phyloP scores from a whole-genome alignment of 2,113 vertebrate species.

The Psittacus erithacus region DNA sequence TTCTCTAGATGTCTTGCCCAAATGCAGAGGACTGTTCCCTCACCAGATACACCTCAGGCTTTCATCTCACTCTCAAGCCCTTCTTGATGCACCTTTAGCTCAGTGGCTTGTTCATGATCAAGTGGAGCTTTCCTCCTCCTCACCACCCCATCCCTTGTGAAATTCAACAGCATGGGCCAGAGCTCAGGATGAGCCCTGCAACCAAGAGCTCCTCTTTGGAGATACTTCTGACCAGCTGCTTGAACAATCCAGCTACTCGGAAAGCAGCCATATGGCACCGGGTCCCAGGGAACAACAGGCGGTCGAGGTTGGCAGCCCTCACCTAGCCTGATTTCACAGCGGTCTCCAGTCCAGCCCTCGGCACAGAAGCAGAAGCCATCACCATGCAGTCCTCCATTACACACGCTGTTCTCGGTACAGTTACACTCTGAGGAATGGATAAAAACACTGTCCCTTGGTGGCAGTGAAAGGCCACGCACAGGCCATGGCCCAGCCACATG shows the following conservation, averaged over 20 bases:
- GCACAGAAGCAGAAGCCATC: constrained; percentile 85
- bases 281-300: not conserved
- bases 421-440: constrained; percentile 70
- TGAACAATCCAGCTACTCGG: not conserved
- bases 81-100: not conserved
- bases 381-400: constrained; percentile 80
- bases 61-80: not conserved
- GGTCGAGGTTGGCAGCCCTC: not conserved
- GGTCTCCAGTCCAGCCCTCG: constrained; percentile 81
- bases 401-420: constrained; percentile 75
- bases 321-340: constrained; percentile 80
- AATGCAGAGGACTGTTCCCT: not conserved
- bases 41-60: not conserved
- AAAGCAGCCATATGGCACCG: accelerated
- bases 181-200: not conserved
- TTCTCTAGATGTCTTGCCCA: not conserved
- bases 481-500: accelerated
- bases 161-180: not conserved
- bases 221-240: not conserved
- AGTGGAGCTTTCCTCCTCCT: not conserved
- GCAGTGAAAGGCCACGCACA: not conserved
- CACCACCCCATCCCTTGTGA: not conserved
- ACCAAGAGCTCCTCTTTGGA: not conserved
- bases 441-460: not conserved
- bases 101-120: not conserved